Evolutionary conservation across 1,140 invertebrate species (phyloP).

Genomic region (Drosophila elegans): DNA sequence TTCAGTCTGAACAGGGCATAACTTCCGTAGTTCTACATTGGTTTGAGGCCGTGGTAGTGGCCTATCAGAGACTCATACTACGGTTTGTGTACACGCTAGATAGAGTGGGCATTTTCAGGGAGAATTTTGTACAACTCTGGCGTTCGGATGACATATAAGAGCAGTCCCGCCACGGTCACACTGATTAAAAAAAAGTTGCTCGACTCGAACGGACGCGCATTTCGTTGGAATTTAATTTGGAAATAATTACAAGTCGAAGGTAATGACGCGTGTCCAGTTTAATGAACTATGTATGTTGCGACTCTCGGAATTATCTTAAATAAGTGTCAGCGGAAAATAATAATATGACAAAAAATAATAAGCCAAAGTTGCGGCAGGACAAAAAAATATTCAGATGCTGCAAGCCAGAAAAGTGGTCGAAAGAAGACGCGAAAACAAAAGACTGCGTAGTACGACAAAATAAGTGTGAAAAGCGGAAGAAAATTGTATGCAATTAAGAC

Average conservation of each 20-base stretch:
- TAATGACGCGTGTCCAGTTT: constrained; percentile 1
- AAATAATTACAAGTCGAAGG: constrained; percentile 16
- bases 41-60: not conserved
- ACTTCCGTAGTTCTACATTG: no score
- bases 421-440: constrained; percentile 48
- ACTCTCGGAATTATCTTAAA: not conserved
- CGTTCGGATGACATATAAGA: not conserved
- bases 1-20: no score
- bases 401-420: constrained; percentile 47
- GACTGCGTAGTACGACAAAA: constrained; percentile 39
- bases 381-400: constrained; percentile 50
- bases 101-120: not conserved
- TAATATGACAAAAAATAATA: no score
- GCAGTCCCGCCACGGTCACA: not conserved
- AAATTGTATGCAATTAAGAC: constrained; percentile 43
- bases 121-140: not conserved
- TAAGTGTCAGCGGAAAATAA: no score
- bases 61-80: not conserved
- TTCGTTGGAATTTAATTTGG: constrained; percentile 8
- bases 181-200: not conserved
- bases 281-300: not conserved
- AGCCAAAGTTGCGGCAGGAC: no score
- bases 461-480: constrained; percentile 35
- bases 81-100: not conserved
- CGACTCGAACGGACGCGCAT: constrained; percentile 18